phyloP scores from a whole-genome alignment of 53 echinoderm and acorn worm species.

The Patiria pectinifera region DNA sequence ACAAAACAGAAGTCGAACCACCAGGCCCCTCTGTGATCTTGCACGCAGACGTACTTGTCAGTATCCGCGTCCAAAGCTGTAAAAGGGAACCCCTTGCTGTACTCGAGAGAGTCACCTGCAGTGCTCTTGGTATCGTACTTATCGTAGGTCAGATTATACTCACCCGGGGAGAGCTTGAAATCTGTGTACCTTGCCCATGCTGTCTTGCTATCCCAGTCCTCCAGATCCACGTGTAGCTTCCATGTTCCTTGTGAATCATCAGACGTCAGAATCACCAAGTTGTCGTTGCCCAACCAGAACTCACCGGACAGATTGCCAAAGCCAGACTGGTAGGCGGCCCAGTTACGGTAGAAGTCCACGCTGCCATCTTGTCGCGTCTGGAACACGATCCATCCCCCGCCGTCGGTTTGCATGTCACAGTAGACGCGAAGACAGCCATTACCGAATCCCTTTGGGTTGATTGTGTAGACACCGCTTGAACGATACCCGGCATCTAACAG shows the following conservation, averaged over 20 bases:
- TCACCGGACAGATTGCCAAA: not conserved
- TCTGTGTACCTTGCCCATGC: not conserved
- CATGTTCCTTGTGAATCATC: too few species aligned
- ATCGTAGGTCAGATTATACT: not conserved
- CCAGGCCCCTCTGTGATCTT: not conserved
- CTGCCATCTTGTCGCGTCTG: too few species aligned
- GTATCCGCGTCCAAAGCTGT: not conserved
- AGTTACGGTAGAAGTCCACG: too few species aligned
- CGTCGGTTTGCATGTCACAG: too few species aligned
- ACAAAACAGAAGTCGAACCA: not conserved
- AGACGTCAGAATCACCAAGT: too few species aligned
- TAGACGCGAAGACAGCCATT: too few species aligned
- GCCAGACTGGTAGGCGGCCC: too few species aligned
- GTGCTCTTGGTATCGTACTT: not conserved
- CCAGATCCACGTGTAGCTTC: too few species aligned
- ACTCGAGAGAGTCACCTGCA: not conserved
- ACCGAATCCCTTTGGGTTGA: too few species aligned
- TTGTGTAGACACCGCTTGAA: too few species aligned
- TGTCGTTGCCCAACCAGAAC: constrained; percentile 29
- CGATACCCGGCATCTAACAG: not conserved
- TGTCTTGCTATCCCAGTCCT: not conserved
- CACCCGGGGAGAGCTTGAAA: not conserved
- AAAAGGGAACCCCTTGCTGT: not conserved
- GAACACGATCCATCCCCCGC: too few species aligned
- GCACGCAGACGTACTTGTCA: not conserved